Evolutionary conservation across 2,888 invertebrate genomes (phyloP).

Genomic region (Liopterus haemorrhoidalis): DNA sequence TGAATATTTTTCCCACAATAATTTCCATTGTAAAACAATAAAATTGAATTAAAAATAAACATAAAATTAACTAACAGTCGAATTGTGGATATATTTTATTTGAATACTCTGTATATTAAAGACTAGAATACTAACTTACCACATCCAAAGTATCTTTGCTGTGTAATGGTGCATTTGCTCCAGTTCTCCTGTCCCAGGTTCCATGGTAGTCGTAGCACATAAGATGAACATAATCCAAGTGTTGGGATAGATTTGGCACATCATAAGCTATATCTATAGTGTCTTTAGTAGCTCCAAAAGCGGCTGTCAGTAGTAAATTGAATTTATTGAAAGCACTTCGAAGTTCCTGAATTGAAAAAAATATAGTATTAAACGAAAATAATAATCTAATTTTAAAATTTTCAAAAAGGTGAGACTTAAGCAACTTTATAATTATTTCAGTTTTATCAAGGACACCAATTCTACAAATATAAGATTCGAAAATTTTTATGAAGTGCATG

Average conservation of each 20-base stretch:
- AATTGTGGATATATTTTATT: too few relatives aligned
- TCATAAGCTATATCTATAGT: slow-evolving; percentile 75
- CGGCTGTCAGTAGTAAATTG: slow-evolving; percentile 70
- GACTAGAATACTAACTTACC: slow-evolving; percentile 48
- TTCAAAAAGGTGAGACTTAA: too few relatives aligned
- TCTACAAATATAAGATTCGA: too few relatives aligned
- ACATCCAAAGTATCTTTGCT: slow-evolving; percentile 59
- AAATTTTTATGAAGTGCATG: too few relatives aligned
- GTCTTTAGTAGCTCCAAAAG: slow-evolving; percentile 69
- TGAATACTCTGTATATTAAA: not conserved
- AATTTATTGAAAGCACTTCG: slow-evolving; percentile 62
- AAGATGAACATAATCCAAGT: slow-evolving; percentile 69
- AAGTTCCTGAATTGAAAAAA: slow-evolving; percentile 56
- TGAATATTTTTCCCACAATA: too few relatives aligned
- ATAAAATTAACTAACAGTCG: too few relatives aligned
- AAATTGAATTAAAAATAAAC: too few relatives aligned
- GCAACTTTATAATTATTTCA: too few relatives aligned
- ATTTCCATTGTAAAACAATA: too few relatives aligned
- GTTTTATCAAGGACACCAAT: too few relatives aligned
- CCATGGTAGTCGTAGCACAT: slow-evolving; percentile 91
- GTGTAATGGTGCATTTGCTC: slow-evolving; percentile 71
- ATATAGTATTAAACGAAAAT: slow-evolving; percentile 7
- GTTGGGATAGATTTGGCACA: slow-evolving; percentile 60
- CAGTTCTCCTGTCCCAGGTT: slow-evolving; percentile 69
- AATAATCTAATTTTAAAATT: too few relatives aligned